phyloP scores from a whole-genome alignment of 2,113 vertebrate genomes.

The Phrynosoma blainvillii region DNA sequence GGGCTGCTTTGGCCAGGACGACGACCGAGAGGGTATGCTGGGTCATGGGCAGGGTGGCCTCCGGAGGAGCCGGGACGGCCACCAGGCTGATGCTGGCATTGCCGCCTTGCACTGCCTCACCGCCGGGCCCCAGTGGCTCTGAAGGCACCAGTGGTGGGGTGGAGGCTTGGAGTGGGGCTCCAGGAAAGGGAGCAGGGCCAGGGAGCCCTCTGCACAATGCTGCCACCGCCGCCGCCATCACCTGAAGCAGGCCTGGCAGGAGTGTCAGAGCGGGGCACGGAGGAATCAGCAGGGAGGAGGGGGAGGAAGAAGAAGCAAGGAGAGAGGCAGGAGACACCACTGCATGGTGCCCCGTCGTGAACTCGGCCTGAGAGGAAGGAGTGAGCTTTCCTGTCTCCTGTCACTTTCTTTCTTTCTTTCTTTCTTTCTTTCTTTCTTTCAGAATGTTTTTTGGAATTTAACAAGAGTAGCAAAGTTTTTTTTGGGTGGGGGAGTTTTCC shows the following conservation, averaged over 20 bases:
- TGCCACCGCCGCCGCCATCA: not conserved
- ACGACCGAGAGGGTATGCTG: constrained; percentile 79
- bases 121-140: not conserved
- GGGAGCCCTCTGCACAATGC: too few species aligned
- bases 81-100: constrained; percentile 8
- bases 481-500: too few species aligned
- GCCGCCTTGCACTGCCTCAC: constrained; percentile 21
- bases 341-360: not conserved
- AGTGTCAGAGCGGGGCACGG: not conserved
- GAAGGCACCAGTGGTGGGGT: not conserved
- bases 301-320: not conserved
- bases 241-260: not conserved
- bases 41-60: constrained; percentile 72
- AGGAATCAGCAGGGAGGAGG: not conserved
- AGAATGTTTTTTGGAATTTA: too few species aligned
- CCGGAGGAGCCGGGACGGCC: not conserved
- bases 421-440: too few species aligned
- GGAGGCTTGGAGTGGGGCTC: not conserved
- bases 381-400: not conserved
- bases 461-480: too few species aligned
- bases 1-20: constrained; percentile 77
- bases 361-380: not conserved
- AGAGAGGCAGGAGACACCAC: not conserved
- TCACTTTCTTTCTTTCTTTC: too few species aligned
- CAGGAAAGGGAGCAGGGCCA: not conserved